These are phyloP conservation scores for Falco rusticolus DNA, from an alignment of 2,797 vertebrate species.

Conservation along the genomic window DNA sequence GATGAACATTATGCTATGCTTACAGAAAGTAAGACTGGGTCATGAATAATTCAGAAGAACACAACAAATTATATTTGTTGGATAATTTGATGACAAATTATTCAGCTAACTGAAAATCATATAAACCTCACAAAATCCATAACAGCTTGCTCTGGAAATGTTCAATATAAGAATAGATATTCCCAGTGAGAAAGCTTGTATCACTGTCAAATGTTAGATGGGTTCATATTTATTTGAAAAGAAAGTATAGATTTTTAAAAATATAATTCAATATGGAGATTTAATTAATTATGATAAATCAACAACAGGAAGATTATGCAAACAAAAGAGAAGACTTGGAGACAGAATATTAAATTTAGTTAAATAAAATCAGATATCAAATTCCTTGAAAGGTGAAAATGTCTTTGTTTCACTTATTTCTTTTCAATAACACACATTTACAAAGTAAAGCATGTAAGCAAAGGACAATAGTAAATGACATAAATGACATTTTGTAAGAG, in stretches of 20 bases:
- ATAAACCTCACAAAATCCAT: neutral
- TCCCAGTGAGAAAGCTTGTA: neutral
- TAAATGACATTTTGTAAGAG: neutral
- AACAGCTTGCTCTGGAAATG: neutral
- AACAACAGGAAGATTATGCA: neutral
- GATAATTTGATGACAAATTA: slow-evolving; percentile 6
- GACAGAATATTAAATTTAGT: neutral
- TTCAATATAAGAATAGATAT: neutral
- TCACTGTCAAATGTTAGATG: neutral
- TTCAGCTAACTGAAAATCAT: neutral
- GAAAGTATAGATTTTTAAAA: neutral
- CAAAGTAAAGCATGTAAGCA: neutral
- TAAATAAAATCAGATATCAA: neutral
- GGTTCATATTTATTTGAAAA: neutral
- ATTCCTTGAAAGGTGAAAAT: neutral
- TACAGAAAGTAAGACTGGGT: neutral
- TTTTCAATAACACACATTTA: neutral
- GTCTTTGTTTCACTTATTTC: neutral
- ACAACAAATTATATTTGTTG: neutral
- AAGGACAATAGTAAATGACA: neutral
- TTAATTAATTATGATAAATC: neutral
- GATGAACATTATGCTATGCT: neutral
- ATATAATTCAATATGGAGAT: neutral
- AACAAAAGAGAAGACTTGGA: neutral
- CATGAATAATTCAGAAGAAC: neutral